Evolutionary conservation across 2,113 vertebrate genomes (phyloP).

Genomic region (Ictidomys tridecemlineatus): DNA sequence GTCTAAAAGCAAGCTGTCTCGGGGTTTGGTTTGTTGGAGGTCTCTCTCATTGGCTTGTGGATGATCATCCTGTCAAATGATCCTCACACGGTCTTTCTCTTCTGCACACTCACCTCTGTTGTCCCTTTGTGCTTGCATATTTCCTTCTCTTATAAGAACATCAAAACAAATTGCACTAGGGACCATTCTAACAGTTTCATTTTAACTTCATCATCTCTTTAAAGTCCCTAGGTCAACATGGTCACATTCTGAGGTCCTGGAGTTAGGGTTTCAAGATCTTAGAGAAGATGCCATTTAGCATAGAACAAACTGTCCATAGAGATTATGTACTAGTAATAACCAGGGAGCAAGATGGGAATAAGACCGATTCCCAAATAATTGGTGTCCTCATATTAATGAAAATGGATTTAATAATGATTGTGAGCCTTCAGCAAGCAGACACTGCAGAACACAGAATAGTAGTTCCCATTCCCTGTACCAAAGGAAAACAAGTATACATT

Average conservation of each 20-base stretch:
- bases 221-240: not conserved
- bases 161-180: not conserved
- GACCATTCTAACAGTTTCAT: not conserved
- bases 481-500: not conserved
- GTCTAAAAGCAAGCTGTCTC: not conserved
- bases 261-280: not conserved
- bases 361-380: constrained; percentile 37
- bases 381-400: constrained; percentile 52
- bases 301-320: constrained; percentile 26
- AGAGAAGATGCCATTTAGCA: not conserved
- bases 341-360: constrained; percentile 17
- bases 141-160: not conserved
- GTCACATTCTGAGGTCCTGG: not conserved
- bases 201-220: not conserved
- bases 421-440: not conserved
- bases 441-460: constrained; percentile 21
- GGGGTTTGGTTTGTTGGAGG: not conserved
- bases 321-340: constrained; percentile 67
- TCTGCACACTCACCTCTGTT: not conserved
- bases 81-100: not conserved
- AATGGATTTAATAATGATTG: constrained; percentile 44
- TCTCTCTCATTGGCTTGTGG: not conserved
- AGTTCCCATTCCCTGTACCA: not conserved
- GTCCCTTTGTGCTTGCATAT: not conserved
- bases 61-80: not conserved